Percentiles rank a stretch among this genome's conserved stretches.
phyloP scores from a whole-genome alignment of 2,888 invertebrate genomes.

The Julus scandinavius region DNA sequence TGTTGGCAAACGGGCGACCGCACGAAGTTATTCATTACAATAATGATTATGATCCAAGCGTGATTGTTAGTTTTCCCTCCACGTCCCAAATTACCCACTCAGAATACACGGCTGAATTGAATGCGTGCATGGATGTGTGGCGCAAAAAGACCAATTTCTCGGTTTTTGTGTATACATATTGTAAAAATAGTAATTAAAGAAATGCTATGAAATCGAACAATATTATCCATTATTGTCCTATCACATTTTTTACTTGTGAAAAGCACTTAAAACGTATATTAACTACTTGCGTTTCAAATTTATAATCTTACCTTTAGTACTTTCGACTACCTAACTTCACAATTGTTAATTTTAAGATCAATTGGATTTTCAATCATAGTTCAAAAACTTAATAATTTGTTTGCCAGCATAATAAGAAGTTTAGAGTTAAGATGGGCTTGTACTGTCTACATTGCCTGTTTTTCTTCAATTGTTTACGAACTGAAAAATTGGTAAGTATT shows the following conservation, averaged over 20 bases:
- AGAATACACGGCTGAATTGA: neutral
- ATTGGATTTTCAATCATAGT: too few relatives aligned
- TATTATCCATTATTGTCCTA: neutral
- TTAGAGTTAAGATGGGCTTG: too few relatives aligned
- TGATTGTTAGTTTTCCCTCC: constrained; percentile 9
- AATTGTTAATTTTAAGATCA: too few relatives aligned
- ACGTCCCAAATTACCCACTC: neutral
- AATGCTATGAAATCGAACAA: neutral
- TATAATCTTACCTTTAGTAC: too few relatives aligned
- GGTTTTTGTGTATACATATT: neutral
- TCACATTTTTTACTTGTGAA: neutral
- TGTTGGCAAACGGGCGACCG: neutral
- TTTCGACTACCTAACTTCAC: too few relatives aligned
- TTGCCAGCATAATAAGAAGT: too few relatives aligned
- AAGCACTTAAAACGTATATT: too few relatives aligned
- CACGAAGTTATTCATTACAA: constrained; percentile 28
- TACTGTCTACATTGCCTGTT: too few relatives aligned
- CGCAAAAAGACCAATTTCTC: neutral
- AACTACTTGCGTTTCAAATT: too few relatives aligned
- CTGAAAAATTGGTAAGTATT: too few relatives aligned
- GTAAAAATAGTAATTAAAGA: constrained; percentile 22
- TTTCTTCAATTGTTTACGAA: too few relatives aligned
- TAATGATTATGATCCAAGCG: constrained; percentile 11
- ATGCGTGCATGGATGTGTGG: neutral
- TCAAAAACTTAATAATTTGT: too few relatives aligned